These are phyloP conservation scores for Caenorhabditis sp. DNA, from an alignment of 2,888 invertebrate genomes.

Conservation along the genomic window DNA sequence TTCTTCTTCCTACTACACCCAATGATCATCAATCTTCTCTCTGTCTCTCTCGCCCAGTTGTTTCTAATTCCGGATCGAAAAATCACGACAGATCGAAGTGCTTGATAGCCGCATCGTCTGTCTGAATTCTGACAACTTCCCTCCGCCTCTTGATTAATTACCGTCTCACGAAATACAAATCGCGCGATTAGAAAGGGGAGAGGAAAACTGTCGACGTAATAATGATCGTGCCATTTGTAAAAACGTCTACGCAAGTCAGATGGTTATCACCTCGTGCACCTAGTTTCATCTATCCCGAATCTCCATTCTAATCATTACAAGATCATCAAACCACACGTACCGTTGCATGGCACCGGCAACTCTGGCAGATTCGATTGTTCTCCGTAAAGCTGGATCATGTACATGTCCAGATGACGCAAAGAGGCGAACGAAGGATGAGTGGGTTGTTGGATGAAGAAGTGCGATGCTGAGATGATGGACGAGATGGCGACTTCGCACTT, in stretches of 20 bases:
- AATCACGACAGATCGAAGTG: slow-evolving; percentile 56
- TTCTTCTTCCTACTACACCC: not conserved
- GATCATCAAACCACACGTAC: slow-evolving; percentile 85
- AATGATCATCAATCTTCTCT: slow-evolving; percentile 58
- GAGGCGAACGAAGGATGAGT: slow-evolving; percentile 94
- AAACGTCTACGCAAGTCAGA: not conserved
- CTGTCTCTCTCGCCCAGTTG: slow-evolving; percentile 13
- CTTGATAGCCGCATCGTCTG: slow-evolving; percentile 32
- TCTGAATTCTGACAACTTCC: slow-evolving; percentile 36
- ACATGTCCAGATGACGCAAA: slow-evolving; percentile 79
- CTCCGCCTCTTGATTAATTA: slow-evolving; percentile 51
- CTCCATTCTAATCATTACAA: not conserved
- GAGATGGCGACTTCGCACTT: slow-evolving; percentile 95
- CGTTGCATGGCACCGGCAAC: slow-evolving; percentile 89
- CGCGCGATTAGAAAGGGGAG: slow-evolving; percentile 32
- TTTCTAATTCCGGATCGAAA: slow-evolving; percentile 48
- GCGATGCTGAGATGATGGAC: slow-evolving; percentile 91
- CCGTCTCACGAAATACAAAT: slow-evolving; percentile 36
- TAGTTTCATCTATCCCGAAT: slow-evolving; percentile 1
- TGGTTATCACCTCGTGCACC: slow-evolving; percentile 5
- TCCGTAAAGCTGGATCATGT: slow-evolving; percentile 91
- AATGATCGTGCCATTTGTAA: slow-evolving; percentile 12
- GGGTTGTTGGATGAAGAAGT: slow-evolving; percentile 95
- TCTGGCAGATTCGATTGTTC: slow-evolving; percentile 88
- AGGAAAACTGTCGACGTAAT: slow-evolving; percentile 13